Conservation (phyloP, 2,888 invertebrate genomes). For the Thymelicus sylvestris region DNA sequence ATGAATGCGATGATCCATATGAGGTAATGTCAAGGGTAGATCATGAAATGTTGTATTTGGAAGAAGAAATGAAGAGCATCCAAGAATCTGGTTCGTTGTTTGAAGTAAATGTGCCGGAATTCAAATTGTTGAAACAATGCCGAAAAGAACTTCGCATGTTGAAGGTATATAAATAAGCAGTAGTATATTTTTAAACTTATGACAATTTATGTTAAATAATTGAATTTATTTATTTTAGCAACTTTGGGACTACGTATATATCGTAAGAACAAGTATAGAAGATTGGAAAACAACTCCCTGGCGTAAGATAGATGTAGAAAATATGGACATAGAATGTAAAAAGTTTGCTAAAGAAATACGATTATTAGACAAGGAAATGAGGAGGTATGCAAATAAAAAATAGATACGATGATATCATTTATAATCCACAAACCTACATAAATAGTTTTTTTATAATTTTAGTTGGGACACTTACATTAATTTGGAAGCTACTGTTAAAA, state of each 20-base stretch:
- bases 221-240: slow-evolving; percentile 82
- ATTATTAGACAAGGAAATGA: slow-evolving; percentile 97
- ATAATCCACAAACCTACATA: background rate
- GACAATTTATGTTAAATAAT: background rate
- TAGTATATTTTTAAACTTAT: slow-evolving; percentile 23
- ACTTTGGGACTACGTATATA: slow-evolving; percentile 97
- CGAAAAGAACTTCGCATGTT: slow-evolving; percentile 94
- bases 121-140: slow-evolving; percentile 95
- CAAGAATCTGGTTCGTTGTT: slow-evolving; percentile 96
- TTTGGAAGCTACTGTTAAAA: slow-evolving; percentile 96
- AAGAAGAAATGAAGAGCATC: slow-evolving; percentile 93
- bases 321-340: slow-evolving; percentile 99
- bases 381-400: slow-evolving; percentile 70
- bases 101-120: slow-evolving; percentile 97
- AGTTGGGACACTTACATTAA: slow-evolving; percentile 95
- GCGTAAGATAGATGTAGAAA: slow-evolving; percentile 98
- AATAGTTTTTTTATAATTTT: slow-evolving; percentile 19
- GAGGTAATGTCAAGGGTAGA: slow-evolving; percentile 91
- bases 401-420: background rate
- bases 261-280: slow-evolving; percentile 95
- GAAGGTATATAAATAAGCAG: slow-evolving; percentile 82
- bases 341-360: slow-evolving; percentile 98
- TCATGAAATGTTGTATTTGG: slow-evolving; percentile 90
- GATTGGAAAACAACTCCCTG: slow-evolving; percentile 99
- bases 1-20: slow-evolving; percentile 90